Evolutionary conservation across 1,140 invertebrate species (phyloP), one percentile per base, ranked within the genome.

Genomic region (Doryteuthis pealeii): DNA sequence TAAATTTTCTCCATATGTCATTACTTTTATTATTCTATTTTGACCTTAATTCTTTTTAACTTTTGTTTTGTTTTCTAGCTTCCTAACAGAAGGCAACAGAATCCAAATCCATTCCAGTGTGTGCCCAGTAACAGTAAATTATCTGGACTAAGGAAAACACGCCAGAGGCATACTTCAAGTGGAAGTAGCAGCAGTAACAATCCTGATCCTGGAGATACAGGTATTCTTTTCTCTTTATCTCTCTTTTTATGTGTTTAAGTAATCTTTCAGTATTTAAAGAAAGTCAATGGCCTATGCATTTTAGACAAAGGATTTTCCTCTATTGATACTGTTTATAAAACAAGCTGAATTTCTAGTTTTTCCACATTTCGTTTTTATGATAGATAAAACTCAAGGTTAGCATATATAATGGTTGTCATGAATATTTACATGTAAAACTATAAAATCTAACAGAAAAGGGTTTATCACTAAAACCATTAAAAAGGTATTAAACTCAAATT

Each of bases 141-240:
- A 62, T 62, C 54, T n/a, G 54, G 18, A 62, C 26, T 28, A 8
- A 62, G 54, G 18, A 62, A 62, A 28, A 62, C 54, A 22, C 54
- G 54, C 22, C 54, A 62, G 54, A 62, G 54, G 26, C 54, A 62
- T 28, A 62, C 54, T 15, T 62, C 54, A 62, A 62, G 54, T 62
- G 54, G 54, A 22, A 62, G 54, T 62, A 62, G 54, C 54, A 62
- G 54, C 18, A 62, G 54, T 62, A 62, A 62, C 54, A 62, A 62
- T 22, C 18, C 26, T 22, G 54, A 62, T 62, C 26, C 54, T n/a
- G 54, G 54, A 62, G 54, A 62, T 62, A 62, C 54, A 62, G 54
- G 54, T 62, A 62, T 30, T 68, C 58, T 62, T 15, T 5, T 62
- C 15, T 30, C 6, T 68, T 15, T 62, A 3, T 62, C 66, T 68